Evolutionary conservation across 2,888 invertebrate species (phyloP), one percentile per base, ranked within the genome.

Genomic region (Tanypteryx hageni): DNA sequence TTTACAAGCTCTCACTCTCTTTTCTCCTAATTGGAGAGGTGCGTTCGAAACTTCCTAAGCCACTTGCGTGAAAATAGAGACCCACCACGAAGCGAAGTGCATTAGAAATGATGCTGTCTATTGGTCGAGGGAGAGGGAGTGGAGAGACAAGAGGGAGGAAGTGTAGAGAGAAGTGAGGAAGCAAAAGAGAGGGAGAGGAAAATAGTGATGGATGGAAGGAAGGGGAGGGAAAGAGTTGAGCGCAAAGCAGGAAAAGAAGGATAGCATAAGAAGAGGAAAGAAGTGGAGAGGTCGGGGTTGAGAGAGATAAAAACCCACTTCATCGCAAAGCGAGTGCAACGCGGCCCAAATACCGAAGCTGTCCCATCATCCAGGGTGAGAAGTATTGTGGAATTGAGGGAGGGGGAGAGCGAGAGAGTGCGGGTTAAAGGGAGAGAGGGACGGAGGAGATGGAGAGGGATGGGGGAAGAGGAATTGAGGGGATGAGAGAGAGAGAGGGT

Each of bases 321-420:
- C 22, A 76, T 76, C 76, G 13, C 76, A 27, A 76, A 76, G 22
- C 27, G 76, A 76, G 76, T 4, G 76, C 76, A 76, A 11, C 76
- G 76, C 76, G 76, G 76, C 76, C 76, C 76, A 76, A 76, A 76
- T 76, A 76, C 76, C 76, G 76, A 76, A 76, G 76, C 27, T 22
- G 27, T 4, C 76, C 76, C 76, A 76, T 76, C 76, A 76, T 76
- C 76, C 27, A 27, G 76, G 0, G 76, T 0, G 13, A 27, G 76
- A 22, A 27, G 76, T 4, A 76, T 22, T 76, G 76, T 76, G 76
- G 76, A 76, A 27, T 27, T 22, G 13, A 27, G 27, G 4, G 76
- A 27, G 0, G 76, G 76, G 22, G 27, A 27, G 8, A 76, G 7
- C 4, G 10, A 11, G 76, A 27, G 11, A 27, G 22, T 13, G 7